A percentile compares a stretch with the other conserved stretches of the same genome.
Evolutionary conservation across 2,888 invertebrate genomes (phyloP).

Genomic region (Tachina grossa): DNA sequence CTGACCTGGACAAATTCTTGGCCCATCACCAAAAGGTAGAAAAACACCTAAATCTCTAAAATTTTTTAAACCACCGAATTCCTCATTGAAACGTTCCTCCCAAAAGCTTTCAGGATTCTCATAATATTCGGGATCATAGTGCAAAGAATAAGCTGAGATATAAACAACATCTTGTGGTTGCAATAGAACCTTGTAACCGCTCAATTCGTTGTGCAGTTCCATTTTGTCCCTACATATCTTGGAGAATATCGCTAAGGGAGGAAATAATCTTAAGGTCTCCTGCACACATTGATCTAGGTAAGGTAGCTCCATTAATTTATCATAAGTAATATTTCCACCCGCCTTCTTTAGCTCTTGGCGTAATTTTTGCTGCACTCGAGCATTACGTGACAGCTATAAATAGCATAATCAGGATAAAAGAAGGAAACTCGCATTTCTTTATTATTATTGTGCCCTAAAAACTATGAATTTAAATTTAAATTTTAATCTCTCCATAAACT

Average conservation of each 20-base stretch:
- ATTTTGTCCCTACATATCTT: constrained; percentile 74
- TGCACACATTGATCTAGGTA: constrained; percentile 78
- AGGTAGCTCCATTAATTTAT: constrained; percentile 74
- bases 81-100: constrained; percentile 76
- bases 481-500: constrained; percentile 2
- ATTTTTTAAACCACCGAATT: constrained; percentile 74
- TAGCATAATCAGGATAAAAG: background rate
- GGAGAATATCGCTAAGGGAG: constrained; percentile 73
- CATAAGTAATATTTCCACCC: constrained; percentile 71
- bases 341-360: constrained; percentile 73
- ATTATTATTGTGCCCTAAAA: constrained; percentile 3
- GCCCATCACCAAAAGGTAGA: constrained; percentile 78
- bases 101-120: constrained; percentile 75
- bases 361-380: constrained; percentile 74
- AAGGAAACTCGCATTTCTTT: too few species aligned
- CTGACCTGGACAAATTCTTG: constrained; percentile 76
- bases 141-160: constrained; percentile 80
- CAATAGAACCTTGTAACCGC: constrained; percentile 72
- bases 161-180: constrained; percentile 77
- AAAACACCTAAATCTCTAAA: constrained; percentile 76
- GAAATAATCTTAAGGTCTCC: constrained; percentile 76
- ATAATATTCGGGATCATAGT: constrained; percentile 75
- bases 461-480: background rate
- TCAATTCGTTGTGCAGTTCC: constrained; percentile 69
- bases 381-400: constrained; percentile 74